phyloP scores from a whole-genome alignment of 2,888 invertebrate species.

The Neria commutata region DNA sequence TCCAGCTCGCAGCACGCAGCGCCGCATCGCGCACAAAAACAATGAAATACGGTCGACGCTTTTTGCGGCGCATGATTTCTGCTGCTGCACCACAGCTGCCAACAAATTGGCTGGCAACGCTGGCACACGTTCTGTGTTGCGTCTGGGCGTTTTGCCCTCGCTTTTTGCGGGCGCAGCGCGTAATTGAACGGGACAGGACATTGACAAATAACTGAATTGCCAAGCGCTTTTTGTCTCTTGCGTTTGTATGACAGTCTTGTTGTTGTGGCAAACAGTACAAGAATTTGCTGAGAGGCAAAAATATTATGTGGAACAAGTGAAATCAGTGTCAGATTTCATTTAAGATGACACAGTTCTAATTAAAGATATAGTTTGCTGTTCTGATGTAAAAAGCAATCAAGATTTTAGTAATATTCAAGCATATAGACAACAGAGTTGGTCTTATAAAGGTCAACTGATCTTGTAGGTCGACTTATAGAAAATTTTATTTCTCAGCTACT shows the following conservation, averaged over 20 bases:
- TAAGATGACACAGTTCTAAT: no score
- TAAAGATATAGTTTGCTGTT: no score
- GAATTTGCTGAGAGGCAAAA: no score
- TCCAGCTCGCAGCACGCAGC: background rate
- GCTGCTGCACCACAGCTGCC: constrained; percentile 11
- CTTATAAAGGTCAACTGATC: no score
- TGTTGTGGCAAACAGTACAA: no score
- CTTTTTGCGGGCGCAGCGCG: constrained; percentile 15
- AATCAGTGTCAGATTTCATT: no score
- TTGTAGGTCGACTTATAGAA: no score
- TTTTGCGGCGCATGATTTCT: constrained; percentile 12
- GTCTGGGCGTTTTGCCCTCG: constrained; percentile 9
- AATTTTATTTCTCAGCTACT: no score
- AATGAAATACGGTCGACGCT: constrained; percentile 16
- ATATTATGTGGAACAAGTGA: no score
- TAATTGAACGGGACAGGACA: constrained; percentile 26
- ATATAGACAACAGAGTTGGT: no score
- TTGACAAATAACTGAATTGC: constrained; percentile 25
- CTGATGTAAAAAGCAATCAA: no score
- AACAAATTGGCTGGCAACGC: constrained; percentile 9
- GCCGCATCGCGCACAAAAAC: constrained; percentile 16
- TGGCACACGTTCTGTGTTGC: constrained; percentile 20
- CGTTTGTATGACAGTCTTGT: background rate
- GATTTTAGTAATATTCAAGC: no score
- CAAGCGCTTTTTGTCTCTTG: background rate